Evolutionary conservation across 2,888 invertebrate species (phyloP).

Genomic region (Caenorhabditis japonica): DNA sequence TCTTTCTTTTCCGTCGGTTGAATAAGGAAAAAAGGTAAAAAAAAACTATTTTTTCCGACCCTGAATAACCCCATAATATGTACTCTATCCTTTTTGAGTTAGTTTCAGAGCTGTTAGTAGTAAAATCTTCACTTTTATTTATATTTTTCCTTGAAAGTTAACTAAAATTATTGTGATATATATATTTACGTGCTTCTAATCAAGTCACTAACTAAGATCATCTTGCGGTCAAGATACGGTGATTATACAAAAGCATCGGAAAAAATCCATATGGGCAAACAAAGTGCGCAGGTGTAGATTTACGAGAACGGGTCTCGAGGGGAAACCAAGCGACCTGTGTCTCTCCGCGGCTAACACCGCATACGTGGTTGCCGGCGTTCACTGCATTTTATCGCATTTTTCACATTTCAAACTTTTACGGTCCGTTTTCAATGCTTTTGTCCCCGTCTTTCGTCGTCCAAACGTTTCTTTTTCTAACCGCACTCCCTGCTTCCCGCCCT

Average conservation of each 20-base stretch:
- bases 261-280: conserved; percentile 24
- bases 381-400: conserved; percentile 25
- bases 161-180: not conserved
- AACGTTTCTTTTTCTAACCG: not conserved
- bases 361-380: conserved; percentile 49
- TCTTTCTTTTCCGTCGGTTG: too few species aligned
- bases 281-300: conserved; percentile 43
- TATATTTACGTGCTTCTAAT: too few species aligned
- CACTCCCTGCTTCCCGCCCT: not conserved
- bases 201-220: too few species aligned
- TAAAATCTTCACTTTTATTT: too few species aligned
- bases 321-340: conserved; percentile 21
- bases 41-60: too few species aligned
- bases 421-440: conserved; percentile 18
- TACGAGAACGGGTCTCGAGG: conserved; percentile 51
- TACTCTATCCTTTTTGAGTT: too few species aligned
- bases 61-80: too few species aligned
- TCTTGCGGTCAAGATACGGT: too few species aligned
- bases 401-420: conserved; percentile 33
- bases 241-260: conserved; percentile 11
- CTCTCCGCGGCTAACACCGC: conserved; percentile 31
- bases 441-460: not conserved
- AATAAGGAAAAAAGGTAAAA: too few species aligned
- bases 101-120: too few species aligned
- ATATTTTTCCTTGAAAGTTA: not conserved